These are phyloP conservation scores for Aurelia aurita complex sp. Pacific DNA, from an alignment of 30 jellyfish, hydroid and myxozoan species.

Conservation along the genomic window DNA sequence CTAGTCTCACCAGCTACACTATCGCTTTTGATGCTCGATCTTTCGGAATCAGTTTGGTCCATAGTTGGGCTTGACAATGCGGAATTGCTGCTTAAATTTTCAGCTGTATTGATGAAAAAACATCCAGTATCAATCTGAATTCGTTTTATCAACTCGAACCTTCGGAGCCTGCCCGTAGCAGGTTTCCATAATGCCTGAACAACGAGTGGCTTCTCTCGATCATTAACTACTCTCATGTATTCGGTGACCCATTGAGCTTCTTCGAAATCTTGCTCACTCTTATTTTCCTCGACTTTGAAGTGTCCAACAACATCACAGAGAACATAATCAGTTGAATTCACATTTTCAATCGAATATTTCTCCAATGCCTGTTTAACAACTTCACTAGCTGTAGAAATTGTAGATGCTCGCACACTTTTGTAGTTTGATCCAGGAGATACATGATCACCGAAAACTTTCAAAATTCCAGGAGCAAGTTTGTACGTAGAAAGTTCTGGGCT, in stretches of 20 bases:
- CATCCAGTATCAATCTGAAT: slow-evolving; percentile 74
- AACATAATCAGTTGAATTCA: slow-evolving; percentile 80
- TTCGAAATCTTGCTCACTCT: slow-evolving; percentile 61
- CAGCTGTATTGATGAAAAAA: slow-evolving; percentile 92
- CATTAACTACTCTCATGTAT: slow-evolving; percentile 90
- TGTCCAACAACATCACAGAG: slow-evolving; percentile 99
- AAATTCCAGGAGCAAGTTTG: slow-evolving; percentile 93
- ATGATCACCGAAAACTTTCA: slow-evolving; percentile 97
- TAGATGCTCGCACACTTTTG: slow-evolving; percentile 97
- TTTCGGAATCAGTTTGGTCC: slow-evolving; percentile 72
- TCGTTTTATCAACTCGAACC: slow-evolving; percentile 81
- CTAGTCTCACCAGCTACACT: slow-evolving; percentile 12
- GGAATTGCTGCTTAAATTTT: slow-evolving; percentile 56
- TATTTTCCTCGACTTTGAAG: slow-evolving; percentile 42
- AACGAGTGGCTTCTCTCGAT: slow-evolving; percentile 92
- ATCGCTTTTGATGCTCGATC: slow-evolving; percentile 78
- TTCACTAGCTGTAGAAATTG: slow-evolving; percentile 91
- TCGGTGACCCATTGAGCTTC: slow-evolving; percentile 96
- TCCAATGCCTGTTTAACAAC: slow-evolving; percentile 95
- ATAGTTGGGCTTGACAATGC: slow-evolving; percentile 60
- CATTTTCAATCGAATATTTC: slow-evolving; percentile 72
- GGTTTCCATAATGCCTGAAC: slow-evolving; percentile 98
- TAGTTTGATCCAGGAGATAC: slow-evolving; percentile 96
- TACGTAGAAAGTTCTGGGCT: slow-evolving; percentile 93
- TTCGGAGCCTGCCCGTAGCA: slow-evolving; percentile 82